A percentile compares a stretch with the other conserved stretches of the same genome.
Conservation (phyloP, 2,113 vertebrate species). For the Verasper variegatus region DNA sequence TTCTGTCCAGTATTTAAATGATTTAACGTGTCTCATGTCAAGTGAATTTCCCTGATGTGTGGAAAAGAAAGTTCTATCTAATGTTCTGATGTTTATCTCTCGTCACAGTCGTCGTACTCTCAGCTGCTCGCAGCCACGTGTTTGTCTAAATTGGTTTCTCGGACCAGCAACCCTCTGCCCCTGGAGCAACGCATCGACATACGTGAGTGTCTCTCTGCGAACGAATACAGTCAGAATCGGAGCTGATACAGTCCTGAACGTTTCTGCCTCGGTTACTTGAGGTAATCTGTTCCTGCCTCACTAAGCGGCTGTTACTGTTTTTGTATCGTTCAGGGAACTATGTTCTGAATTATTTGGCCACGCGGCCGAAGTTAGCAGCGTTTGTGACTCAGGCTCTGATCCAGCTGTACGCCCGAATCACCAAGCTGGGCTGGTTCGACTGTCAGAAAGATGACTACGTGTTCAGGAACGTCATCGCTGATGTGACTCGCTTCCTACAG, state of each 20-base stretch:
- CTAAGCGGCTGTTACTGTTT: neutral
- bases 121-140: slow-evolving; percentile 96
- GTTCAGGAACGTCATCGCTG: slow-evolving; percentile 97
- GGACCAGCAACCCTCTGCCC: slow-evolving; percentile 96
- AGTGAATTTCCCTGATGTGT: no score
- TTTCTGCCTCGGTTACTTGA: no score
- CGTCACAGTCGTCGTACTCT: slow-evolving; percentile 92
- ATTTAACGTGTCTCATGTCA: no score
- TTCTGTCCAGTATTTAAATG: no score
- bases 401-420: slow-evolving; percentile 96
- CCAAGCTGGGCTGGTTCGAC: slow-evolving; percentile 99
- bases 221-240: no score
- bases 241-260: no score
- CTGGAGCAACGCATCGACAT: slow-evolving; percentile 97
- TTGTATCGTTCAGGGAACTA: slow-evolving; percentile 89
- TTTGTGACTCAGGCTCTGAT: slow-evolving; percentile 98
- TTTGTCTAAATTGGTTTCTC: slow-evolving; percentile 97
- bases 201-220: slow-evolving; percentile 84
- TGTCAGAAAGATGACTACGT: slow-evolving; percentile 99
- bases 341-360: slow-evolving; percentile 97
- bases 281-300: no score
- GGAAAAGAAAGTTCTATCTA: no score
- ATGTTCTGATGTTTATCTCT: neutral
- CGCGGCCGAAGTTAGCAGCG: slow-evolving; percentile 93
- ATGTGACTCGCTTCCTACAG: slow-evolving; percentile 96